Evolutionary conservation across 2,888 invertebrate species (phyloP), one percentile per base, ranked within the genome.

Genomic region (Ectemnius cavifrons): DNA sequence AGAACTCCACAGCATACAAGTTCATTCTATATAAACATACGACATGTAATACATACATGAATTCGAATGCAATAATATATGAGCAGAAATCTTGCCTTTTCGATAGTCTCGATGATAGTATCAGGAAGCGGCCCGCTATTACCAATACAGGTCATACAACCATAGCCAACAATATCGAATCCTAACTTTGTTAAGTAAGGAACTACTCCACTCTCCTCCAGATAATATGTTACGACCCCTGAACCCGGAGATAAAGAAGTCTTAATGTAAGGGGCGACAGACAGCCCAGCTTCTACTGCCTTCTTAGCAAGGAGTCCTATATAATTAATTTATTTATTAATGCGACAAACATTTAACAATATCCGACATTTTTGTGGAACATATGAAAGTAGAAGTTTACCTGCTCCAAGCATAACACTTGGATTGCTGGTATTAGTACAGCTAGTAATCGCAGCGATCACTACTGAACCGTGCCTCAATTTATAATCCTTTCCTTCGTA

Each of bases 121-220:
- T 98, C 98, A 67, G 97, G 96, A 0, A 99, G 94, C 0, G 98
- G 98, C 0, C 99, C 99, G 4, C 97, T 97, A 92, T 99, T 99
- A 0, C 99, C 99, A 83, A 99, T 99, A 89, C 99, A 99, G 0
- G 99, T 99, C 99, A 99, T 99, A 91, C 99, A 99, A 0, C 99
- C 99, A 88, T 99, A 99, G n/a, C 99, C 99, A 0, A 99, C 98
- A 62, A 97, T 95, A 89, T 97, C 94, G 90, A 99, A 99, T 6
- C 99, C 99, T 1, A 99, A 92, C 88, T 95, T 92, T 84, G 96
- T 95, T 68, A 99, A 91, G 85, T 95, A 96, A 0, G 97, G 97
- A 16, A 97, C 94, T 1, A 99, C 98, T 0, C 98, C 98, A 1
- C 98, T 98, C 89, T 98, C 98, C 89, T 91, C 91, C 6, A 97